Conservation (phyloP, 35 echinoderm and acorn worm genomes). For the Stichopus chloronotus region DNA sequence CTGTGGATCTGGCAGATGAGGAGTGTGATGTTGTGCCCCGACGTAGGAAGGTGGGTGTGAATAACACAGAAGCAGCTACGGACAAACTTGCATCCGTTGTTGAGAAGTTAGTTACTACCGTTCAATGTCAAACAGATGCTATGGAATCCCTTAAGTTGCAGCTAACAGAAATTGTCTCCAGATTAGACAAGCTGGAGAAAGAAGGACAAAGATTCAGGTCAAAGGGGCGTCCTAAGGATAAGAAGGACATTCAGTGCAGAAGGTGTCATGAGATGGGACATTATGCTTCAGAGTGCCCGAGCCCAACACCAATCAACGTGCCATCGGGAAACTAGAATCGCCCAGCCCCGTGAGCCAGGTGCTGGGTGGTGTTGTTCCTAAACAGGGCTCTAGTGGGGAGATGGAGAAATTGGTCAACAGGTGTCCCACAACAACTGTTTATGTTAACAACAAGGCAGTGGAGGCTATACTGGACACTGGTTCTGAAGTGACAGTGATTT, state of each 20-base stretch:
- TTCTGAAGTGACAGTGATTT: conserved; percentile 46
- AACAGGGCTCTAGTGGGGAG: conserved; percentile 22
- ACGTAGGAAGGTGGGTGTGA: background rate
- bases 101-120: background rate
- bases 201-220: background rate
- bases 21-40: background rate
- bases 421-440: background rate
- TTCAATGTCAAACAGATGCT: background rate
- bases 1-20: background rate
- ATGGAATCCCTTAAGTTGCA: background rate
- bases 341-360: conserved; percentile 44
- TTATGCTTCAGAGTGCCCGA: conserved; percentile 6
- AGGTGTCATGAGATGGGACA: conserved; percentile 30
- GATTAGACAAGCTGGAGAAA: background rate
- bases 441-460: background rate
- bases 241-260: conserved; percentile 5
- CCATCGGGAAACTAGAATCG: background rate
- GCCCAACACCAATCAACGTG: background rate
- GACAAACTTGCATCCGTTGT: background rate
- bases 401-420: background rate
- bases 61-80: background rate
- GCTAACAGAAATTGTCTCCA: background rate
- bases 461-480: conserved; percentile 38
- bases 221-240: background rate
- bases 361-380: background rate